Evolutionary conservation across 2,113 vertebrate species (phyloP).

Genomic region (Fukomys damarensis): DNA sequence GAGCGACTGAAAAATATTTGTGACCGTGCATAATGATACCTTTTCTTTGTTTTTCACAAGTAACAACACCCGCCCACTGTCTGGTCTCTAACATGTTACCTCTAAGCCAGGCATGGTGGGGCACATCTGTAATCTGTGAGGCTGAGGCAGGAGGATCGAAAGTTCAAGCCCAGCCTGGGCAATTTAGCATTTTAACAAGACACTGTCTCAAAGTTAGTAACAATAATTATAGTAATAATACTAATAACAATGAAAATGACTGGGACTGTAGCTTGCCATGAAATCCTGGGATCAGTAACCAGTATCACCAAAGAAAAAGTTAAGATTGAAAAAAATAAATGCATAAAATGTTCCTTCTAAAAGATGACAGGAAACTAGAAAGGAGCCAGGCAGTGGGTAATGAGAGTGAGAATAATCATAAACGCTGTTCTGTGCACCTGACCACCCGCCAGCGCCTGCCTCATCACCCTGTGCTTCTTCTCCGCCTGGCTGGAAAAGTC

Average conservation of each 20-base stretch:
- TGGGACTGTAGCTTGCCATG: neutral
- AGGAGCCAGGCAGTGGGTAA: neutral
- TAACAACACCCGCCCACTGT: neutral
- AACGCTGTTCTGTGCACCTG: neutral
- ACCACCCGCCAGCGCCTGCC: neutral
- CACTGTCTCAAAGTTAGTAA: neutral
- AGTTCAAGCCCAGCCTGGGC: neutral
- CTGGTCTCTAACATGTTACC: neutral
- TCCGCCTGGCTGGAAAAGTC: neutral
- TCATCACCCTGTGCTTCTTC: neutral
- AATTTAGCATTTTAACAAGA: neutral
- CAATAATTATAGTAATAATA: neutral
- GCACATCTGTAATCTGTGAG: neutral
- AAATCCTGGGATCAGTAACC: neutral
- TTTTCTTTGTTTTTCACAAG: slow-evolving; percentile 33
- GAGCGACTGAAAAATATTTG: neutral
- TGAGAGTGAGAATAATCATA: neutral
- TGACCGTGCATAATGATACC: neutral
- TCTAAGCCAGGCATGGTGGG: neutral
- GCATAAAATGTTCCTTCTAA: neutral
- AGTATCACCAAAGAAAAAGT: neutral
- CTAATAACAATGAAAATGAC: neutral
- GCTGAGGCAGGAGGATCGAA: neutral
- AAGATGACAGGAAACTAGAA: neutral
- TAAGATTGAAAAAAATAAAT: neutral